Conservation (phyloP, 2,888 invertebrate species). For the Danaus chrysippus region DNA sequence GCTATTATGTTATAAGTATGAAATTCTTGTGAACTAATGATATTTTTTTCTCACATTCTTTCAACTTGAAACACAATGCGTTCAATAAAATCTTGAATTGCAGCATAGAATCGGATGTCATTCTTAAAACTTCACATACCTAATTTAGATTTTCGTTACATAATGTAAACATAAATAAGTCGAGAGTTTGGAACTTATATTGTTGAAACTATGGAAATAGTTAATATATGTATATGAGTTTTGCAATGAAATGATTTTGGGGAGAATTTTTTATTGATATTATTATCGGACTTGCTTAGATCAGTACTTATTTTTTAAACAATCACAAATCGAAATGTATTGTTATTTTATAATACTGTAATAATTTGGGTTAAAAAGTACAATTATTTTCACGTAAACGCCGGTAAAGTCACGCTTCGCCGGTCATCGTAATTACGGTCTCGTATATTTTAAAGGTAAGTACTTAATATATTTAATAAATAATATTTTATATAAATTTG, state of each 20-base stretch:
- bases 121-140: too few species aligned
- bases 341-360: neutral
- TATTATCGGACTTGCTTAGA: conserved; percentile 22
- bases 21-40: too few species aligned
- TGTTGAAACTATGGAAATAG: too few species aligned
- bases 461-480: neutral
- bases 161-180: too few species aligned
- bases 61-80: too few species aligned
- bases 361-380: neutral
- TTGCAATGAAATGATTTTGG: conserved; percentile 16
- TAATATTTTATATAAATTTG: neutral
- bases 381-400: conserved; percentile 1
- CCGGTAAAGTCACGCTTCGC: neutral
- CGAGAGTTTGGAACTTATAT: too few species aligned
- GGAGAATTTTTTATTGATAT: conserved; percentile 20
- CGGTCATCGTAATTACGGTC: neutral
- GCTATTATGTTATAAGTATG: too few species aligned
- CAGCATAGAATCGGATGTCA: too few species aligned
- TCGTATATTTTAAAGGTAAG: neutral
- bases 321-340: neutral
- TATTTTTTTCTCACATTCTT: too few species aligned
- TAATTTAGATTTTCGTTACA: too few species aligned
- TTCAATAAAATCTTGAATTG: too few species aligned
- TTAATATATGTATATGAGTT: too few species aligned
- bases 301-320: conserved; percentile 12